Base-by-base conservation (phyloP, 2,113 vertebrate genomes). In the Oreochromis niloticus region DNA sequence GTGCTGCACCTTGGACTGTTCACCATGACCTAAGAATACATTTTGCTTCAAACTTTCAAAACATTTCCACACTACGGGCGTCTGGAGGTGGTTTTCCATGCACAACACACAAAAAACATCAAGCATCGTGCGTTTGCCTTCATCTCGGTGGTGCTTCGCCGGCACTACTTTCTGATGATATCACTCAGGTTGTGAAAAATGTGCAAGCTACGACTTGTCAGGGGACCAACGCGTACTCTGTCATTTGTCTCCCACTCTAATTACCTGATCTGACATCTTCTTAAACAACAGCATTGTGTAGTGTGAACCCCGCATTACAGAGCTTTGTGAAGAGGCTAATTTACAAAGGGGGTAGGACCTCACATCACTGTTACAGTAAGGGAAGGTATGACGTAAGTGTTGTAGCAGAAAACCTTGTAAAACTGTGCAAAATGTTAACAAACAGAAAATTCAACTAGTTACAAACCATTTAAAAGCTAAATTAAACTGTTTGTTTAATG, bases 301-400 rank as follows among this genome's bases (percentile, higher is more conserved):
- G 0, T 19, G 34, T 43, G 63, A 54, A 0, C 46, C 12, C 46
- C 1, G 6, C 24, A 75, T 48, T 75, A 63, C 14, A n/a, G 27
- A 36, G 43, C 19, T 46, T 52, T 30, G n/a, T 71, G 9, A 73
- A 16, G n/a, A 9, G 34, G 16, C 22, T 7, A 2, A 13, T 80
- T 54, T 80, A 32, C 41, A 34, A 22, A 61, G 36, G 34, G 16
- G 50, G 57, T 5, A 3, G 39, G 17, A 13, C n/a, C 0, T 84
- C 9, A 4, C 63, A 19, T 17, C 3, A 48, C 9, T 46, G 24
- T 13, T 54, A 81, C 4, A 75, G 30, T 4, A 57, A 4, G 22
- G 16, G 9, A 17, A 0, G 2, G 41, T 17, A 27, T 10, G 9
- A 48, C 0, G 9, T 11, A 32, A 0, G 0, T 17, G 22, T 27